Evolutionary conservation across 1,140 invertebrate species (phyloP).

Genomic region (Papilio dardanus): DNA sequence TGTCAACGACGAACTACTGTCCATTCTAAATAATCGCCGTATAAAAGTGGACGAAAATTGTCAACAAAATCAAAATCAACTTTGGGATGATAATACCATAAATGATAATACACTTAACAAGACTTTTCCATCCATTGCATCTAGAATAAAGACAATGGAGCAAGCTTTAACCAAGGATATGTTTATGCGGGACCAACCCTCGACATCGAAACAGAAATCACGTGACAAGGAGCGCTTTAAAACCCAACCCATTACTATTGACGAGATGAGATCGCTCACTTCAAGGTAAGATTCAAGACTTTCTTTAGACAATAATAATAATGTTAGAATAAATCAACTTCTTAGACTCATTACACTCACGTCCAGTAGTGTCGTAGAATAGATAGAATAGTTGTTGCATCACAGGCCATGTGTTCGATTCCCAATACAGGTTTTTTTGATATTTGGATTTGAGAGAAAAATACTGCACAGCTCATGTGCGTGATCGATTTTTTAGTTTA

Average conservation of each 20-base stretch:
- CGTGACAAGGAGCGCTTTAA: conserved; percentile 84
- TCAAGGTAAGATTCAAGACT: conserved; percentile 77
- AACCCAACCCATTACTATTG: conserved; percentile 87
- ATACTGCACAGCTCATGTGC: not conserved
- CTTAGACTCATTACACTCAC: not conserved
- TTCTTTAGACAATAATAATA: conserved; percentile 15
- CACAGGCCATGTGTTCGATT: not conserved
- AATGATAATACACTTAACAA: conserved; percentile 52
- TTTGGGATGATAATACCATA: conserved; percentile 48
- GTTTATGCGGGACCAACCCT: conserved; percentile 58
- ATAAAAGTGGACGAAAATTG: conserved; percentile 77
- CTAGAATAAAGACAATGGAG: conserved; percentile 80
- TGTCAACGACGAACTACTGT: conserved; percentile 77
- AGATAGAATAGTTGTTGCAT: not conserved
- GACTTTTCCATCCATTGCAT: conserved; percentile 79
- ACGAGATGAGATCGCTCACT: conserved; percentile 83
- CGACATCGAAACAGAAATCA: conserved; percentile 71
- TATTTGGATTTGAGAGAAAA: no score
- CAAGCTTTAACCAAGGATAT: conserved; percentile 73
- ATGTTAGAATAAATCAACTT: not conserved
- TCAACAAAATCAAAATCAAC: conserved; percentile 59
- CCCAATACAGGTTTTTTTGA: no score
- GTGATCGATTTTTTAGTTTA: not conserved
- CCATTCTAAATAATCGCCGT: conserved; percentile 75
- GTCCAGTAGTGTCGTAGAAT: not conserved